Percentiles rank a stretch among this genome's conserved stretches.
Conservation (phyloP, 2,888 invertebrate species). For the Pinctada fucata region DNA sequence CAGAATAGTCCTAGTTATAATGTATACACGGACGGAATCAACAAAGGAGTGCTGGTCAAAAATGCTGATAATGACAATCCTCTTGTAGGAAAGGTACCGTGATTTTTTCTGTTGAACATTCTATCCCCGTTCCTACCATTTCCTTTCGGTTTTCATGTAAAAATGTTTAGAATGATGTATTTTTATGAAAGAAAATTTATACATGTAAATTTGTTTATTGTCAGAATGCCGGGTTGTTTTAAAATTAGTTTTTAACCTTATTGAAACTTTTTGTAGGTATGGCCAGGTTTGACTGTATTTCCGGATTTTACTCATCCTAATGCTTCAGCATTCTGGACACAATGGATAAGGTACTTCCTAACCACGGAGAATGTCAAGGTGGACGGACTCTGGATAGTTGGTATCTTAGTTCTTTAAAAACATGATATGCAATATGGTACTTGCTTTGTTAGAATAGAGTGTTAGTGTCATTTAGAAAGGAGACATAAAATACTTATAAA, state of each 20-base stretch:
- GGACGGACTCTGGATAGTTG: slow-evolving; percentile 90
- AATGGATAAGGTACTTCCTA: slow-evolving; percentile 83
- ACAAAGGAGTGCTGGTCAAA: slow-evolving; percentile 86
- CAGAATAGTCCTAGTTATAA: slow-evolving; percentile 79
- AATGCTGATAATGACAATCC: slow-evolving; percentile 79
- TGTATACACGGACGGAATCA: slow-evolving; percentile 86
- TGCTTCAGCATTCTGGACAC: slow-evolving; percentile 85
- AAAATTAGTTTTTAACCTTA: too few relatives aligned
- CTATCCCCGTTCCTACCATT: slow-evolving; percentile 21
- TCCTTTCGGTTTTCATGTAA: neutral
- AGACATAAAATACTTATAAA: too few relatives aligned
- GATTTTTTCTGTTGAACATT: slow-evolving; percentile 79
- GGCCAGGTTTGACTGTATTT: slow-evolving; percentile 79
- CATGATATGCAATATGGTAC: too few relatives aligned
- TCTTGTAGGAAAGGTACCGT: slow-evolving; percentile 59
- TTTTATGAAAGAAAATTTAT: neutral
- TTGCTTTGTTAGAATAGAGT: slow-evolving; percentile 80
- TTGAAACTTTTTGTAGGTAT: slow-evolving; percentile 79
- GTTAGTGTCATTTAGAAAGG: too few relatives aligned
- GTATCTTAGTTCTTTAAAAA: slow-evolving; percentile 27
- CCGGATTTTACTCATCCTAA: slow-evolving; percentile 90
- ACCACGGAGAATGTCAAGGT: slow-evolving; percentile 76
- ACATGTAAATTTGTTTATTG: neutral
- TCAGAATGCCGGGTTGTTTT: too few relatives aligned
- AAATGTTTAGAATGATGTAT: neutral